Base-by-base conservation (phyloP, 2,888 invertebrate genomes). In the Anticlea derivata region DNA sequence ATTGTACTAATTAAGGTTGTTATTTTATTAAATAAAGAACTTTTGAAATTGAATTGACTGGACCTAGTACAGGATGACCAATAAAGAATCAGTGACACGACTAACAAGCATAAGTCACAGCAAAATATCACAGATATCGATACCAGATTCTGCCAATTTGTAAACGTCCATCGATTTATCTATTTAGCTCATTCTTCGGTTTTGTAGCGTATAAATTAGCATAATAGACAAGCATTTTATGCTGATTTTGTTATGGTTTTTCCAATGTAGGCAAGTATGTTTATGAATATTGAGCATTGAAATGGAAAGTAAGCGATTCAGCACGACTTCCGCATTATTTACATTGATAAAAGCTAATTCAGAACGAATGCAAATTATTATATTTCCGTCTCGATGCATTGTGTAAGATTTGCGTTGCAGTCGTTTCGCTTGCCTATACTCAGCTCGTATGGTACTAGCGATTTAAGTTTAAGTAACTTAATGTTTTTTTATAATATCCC, bases 331-430 rank as follows among this genome's bases (percentile, higher is more conserved):
- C 73, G 76, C 68, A 68, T 72, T 55, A 71, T 73, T 71, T 66
- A 59, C 70, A 70, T 72, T 61, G 62, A 55, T 53, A 54, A 58
- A 56, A 61, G 63, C 65, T 70, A 69, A 70, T 73, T 77, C 67
- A 71, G 70, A 66, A 65, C 54, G 65, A 72, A 75, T 77, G 70
- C 70, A 73, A 77, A 77, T 76, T 31, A 66, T 72, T 70, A 68
- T 68, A 70, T 72, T 78, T 78, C 76, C 72, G 74, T 55, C 53
- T 67, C 55, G 61, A 66, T 66, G 54, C 58, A 69, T 66, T 65
- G 71, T 74, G 69, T 74, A 71, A 66, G 54, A 60, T 58, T 23
- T 29, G 55, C 66, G 63, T 66, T 63, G 53, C 54, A 58, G 52
- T 45, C 38, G 45, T 46, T 33, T 23, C 35, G 7, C 17, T 17